phyloP scores from a whole-genome alignment of 1,140 invertebrate genomes.

The Rhyzopertha dominica region DNA sequence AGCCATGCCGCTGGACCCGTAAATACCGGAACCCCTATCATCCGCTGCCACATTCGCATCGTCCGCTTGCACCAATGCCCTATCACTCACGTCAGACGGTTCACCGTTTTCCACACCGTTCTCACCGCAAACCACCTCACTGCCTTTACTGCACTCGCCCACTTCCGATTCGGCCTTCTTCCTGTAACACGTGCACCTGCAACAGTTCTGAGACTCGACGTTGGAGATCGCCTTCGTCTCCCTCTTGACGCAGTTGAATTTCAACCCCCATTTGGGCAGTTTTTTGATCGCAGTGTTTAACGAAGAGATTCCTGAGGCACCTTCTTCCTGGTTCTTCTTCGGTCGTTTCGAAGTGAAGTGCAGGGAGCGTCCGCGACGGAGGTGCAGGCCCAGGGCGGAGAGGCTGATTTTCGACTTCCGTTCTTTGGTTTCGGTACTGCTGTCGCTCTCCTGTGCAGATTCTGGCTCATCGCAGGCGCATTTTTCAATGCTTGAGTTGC shows the following conservation, averaged over 20 bases:
- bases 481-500: constrained; percentile 23
- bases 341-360: constrained; percentile 32
- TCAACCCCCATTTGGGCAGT: constrained; percentile 57
- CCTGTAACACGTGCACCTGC: constrained; percentile 58
- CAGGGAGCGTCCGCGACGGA: constrained; percentile 29
- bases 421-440: constrained; percentile 25
- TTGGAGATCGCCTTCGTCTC: constrained; percentile 51
- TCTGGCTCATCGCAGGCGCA: constrained; percentile 34
- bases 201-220: constrained; percentile 49
- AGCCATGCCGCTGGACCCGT: too few species aligned
- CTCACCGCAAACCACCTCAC: too few species aligned
- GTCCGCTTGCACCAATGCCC: too few species aligned
- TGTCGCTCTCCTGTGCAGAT: constrained; percentile 26
- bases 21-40: too few species aligned
- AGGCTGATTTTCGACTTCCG: constrained; percentile 37
- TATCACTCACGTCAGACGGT: too few species aligned
- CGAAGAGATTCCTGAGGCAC: constrained; percentile 7
- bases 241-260: constrained; percentile 55
- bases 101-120: too few species aligned
- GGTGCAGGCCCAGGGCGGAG: constrained; percentile 25
- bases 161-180: constrained; percentile 57
- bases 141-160: too few species aligned
- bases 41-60: too few species aligned
- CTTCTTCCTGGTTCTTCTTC: constrained; percentile 21
- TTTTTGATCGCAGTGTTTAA: constrained; percentile 46